These are phyloP conservation scores for Camelus dromedarius DNA, from an alignment of 2,113 vertebrate genomes.

Conservation along the genomic window DNA sequence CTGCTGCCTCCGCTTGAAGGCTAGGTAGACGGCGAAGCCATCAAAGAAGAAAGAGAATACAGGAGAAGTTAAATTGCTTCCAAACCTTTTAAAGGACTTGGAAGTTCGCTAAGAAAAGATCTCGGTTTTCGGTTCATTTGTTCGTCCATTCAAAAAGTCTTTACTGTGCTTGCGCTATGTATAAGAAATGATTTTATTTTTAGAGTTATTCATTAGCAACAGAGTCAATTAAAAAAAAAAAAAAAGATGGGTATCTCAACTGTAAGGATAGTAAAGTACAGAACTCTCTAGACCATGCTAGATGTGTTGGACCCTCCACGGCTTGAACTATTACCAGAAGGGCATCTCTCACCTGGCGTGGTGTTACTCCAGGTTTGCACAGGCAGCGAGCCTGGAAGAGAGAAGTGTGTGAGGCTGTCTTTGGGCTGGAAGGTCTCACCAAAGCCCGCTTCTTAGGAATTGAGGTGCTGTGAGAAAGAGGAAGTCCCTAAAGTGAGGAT, in stretches of 20 bases:
- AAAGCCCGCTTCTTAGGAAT: neutral
- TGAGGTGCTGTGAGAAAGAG: neutral
- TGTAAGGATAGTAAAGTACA: neutral
- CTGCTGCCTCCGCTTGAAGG: neutral
- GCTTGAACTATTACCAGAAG: neutral
- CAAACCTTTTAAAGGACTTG: neutral
- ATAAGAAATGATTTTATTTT: neutral
- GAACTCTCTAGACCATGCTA: neutral
- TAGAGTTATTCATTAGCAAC: neutral
- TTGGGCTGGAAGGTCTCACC: neutral
- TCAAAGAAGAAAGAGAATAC: neutral
- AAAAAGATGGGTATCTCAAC: neutral
- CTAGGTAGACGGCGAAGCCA: neutral
- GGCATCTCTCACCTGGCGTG: neutral
- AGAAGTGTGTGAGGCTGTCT: neutral
- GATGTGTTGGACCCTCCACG: fast-evolving
- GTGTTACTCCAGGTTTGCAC: neutral
- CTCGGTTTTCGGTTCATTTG: neutral
- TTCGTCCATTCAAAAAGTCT: neutral
- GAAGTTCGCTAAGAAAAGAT: neutral
- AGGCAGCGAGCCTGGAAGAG: neutral
- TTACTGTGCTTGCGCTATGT: neutral
- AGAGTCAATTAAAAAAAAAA: neutral
- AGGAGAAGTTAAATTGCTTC: neutral
- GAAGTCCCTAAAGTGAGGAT: neutral